These are phyloP conservation scores for Entomobrya proxima DNA, from an alignment of 2,888 invertebrate genomes.

Conservation along the genomic window DNA sequence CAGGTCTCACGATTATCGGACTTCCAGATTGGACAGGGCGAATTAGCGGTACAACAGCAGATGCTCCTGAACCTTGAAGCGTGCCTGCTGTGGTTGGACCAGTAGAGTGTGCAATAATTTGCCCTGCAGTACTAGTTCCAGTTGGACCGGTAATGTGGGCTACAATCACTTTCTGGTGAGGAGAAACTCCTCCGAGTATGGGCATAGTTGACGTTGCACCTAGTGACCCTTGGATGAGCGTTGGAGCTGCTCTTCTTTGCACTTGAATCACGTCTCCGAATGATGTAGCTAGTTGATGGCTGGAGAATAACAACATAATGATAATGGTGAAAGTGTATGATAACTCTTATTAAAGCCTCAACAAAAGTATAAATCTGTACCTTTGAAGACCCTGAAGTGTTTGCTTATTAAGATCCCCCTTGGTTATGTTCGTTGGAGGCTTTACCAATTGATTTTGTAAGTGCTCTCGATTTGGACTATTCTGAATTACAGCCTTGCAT, in stretches of 20 bases:
- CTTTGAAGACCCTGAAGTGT: slow-evolving; percentile 14
- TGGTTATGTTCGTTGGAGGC: slow-evolving; percentile 83
- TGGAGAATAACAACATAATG: background rate
- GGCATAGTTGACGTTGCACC: slow-evolving; percentile 61
- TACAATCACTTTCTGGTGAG: slow-evolving; percentile 74
- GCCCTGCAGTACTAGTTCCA: slow-evolving; percentile 61
- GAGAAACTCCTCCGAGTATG: slow-evolving; percentile 67
- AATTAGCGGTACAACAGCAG: slow-evolving; percentile 68
- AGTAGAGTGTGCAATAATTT: slow-evolving; percentile 58
- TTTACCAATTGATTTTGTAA: slow-evolving; percentile 90
- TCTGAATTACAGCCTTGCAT: slow-evolving; percentile 86
- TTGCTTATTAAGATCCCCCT: slow-evolving; percentile 67
- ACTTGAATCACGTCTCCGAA: slow-evolving; percentile 66
- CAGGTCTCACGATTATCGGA: slow-evolving; percentile 73
- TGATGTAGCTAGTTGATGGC: slow-evolving; percentile 36
- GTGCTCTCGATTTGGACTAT: slow-evolving; percentile 93
- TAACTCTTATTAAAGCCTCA: background rate
- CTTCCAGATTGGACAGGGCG: slow-evolving; percentile 74
- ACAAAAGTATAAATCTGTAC: slow-evolving; percentile 7
- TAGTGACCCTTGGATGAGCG: slow-evolving; percentile 68
- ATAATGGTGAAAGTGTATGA: background rate
- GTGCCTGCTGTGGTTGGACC: slow-evolving; percentile 29
- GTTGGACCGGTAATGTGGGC: slow-evolving; percentile 71
- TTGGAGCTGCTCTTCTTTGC: slow-evolving; percentile 71
- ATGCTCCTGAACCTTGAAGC: slow-evolving; percentile 26